Evolutionary conservation across 30 jellyfish, hydroid and myxozoan species (phyloP).

Genomic region (Turritopsis rubra): DNA sequence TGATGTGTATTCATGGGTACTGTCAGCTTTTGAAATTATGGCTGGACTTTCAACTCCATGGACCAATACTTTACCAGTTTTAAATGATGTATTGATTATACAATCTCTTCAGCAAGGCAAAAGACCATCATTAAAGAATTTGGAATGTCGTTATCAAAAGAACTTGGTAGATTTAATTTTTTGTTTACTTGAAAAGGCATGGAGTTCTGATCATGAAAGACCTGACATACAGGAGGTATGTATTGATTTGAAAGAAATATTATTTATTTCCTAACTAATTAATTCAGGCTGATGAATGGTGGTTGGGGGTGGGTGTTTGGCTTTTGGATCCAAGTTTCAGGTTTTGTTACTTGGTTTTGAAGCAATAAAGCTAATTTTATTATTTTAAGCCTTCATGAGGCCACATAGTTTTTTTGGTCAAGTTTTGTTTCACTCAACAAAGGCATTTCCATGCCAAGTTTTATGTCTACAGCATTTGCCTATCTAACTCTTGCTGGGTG

Average conservation of each 20-base stretch:
- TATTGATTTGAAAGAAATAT: neutral
- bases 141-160: neutral
- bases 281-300: no score
- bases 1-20: constrained; percentile 9
- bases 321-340: no score
- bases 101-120: neutral
- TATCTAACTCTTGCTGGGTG: no score
- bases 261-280: no score
- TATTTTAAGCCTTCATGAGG: no score
- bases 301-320: no score
- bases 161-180: neutral
- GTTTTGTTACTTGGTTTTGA: no score
- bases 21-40: constrained; percentile 14
- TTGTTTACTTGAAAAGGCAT: neutral
- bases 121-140: neutral
- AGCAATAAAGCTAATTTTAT: no score
- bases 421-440: no score
- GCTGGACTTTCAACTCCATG: constrained; percentile 8
- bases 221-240: neutral
- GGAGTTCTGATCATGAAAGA: neutral
- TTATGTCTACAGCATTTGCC: no score
- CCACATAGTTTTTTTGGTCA: no score
- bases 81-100: neutral
- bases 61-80: constrained; percentile 7
- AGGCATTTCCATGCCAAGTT: no score